These are phyloP conservation scores for Altica lythri DNA, from an alignment of 2,888 invertebrate genomes.

Conservation along the genomic window DNA sequence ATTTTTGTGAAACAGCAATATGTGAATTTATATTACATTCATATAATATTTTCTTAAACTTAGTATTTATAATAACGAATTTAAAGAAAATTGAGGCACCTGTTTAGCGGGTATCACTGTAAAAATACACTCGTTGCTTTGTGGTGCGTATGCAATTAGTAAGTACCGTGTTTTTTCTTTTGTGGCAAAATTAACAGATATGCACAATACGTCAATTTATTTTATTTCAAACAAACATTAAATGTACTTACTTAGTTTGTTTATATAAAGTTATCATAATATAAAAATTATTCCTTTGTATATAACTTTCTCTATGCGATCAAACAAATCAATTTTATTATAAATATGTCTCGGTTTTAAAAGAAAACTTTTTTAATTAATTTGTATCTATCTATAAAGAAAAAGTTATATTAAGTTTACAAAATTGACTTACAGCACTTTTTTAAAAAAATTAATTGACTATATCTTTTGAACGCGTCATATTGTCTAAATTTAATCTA, in stretches of 20 bases:
- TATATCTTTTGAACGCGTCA: slow-evolving; percentile 39
- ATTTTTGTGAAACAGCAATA: slow-evolving; percentile 58
- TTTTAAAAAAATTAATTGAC: slow-evolving; percentile 44
- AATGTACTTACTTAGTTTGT: slow-evolving; percentile 26
- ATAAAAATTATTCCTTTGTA: background rate
- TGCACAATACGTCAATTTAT: slow-evolving; percentile 38
- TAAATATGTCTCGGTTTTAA: too few species aligned
- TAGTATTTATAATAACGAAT: slow-evolving; percentile 54
- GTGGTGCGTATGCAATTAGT: slow-evolving; percentile 46
- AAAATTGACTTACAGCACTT: slow-evolving; percentile 36
- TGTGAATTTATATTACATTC: slow-evolving; percentile 55
- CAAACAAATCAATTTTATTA: too few species aligned
- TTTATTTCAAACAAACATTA: slow-evolving; percentile 24
- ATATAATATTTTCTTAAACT: slow-evolving; percentile 56
- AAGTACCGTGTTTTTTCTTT: slow-evolving; percentile 46
- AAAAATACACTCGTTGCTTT: slow-evolving; percentile 50
- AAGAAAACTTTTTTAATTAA: too few species aligned
- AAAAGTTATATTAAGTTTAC: too few species aligned
- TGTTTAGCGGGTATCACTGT: slow-evolving; percentile 55
- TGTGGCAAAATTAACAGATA: slow-evolving; percentile 39
- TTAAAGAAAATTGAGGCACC: slow-evolving; percentile 56
- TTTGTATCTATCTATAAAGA: too few species aligned
- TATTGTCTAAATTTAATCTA: slow-evolving; percentile 40
- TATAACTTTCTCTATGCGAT: too few species aligned
- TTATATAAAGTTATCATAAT: background rate